A percentile compares a stretch with the other conserved stretches of the same genome.
Conservation (phyloP, 2,797 vertebrate species). For the Chelidonichthys spinosus region DNA sequence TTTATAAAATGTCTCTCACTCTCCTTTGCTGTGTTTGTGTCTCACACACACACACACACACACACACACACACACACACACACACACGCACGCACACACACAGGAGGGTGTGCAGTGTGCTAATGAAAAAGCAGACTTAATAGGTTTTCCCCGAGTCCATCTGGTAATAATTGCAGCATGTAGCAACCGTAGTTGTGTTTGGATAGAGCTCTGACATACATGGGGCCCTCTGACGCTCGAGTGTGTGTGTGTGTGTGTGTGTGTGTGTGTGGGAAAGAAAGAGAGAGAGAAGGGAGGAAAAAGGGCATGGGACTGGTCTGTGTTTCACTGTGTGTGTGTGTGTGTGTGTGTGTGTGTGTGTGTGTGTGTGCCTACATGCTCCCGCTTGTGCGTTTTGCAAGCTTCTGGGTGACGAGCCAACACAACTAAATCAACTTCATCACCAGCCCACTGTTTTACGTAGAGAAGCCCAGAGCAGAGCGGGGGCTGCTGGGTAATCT, state of each 20-base stretch:
- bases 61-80: too few relatives aligned
- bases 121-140: constrained; percentile 79
- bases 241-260: constrained; percentile 44
- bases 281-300: not conserved
- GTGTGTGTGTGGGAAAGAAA: not conserved
- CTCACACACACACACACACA: not conserved
- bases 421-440: constrained; percentile 75
- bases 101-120: constrained; percentile 47
- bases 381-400: constrained; percentile 49
- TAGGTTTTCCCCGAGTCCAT: constrained; percentile 77
- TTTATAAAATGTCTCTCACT: constrained; percentile 26
- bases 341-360: constrained; percentile 15
- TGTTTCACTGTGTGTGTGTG: not conserved
- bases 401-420: constrained; percentile 63
- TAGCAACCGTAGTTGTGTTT: constrained; percentile 83
- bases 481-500: constrained; percentile 54
- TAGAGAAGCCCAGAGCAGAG: constrained; percentile 41
- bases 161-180: constrained; percentile 83
- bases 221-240: constrained; percentile 72
- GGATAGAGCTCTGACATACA: constrained; percentile 81
- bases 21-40: not conserved
- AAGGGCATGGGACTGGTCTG: constrained; percentile 20
- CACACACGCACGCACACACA: too few relatives aligned
- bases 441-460: constrained; percentile 62
- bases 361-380: constrained; percentile 9